Percentiles rank a stretch among this genome's conserved stretches.
phyloP scores from a whole-genome alignment of 2,888 invertebrate genomes.

The Oscheius sp. region DNA sequence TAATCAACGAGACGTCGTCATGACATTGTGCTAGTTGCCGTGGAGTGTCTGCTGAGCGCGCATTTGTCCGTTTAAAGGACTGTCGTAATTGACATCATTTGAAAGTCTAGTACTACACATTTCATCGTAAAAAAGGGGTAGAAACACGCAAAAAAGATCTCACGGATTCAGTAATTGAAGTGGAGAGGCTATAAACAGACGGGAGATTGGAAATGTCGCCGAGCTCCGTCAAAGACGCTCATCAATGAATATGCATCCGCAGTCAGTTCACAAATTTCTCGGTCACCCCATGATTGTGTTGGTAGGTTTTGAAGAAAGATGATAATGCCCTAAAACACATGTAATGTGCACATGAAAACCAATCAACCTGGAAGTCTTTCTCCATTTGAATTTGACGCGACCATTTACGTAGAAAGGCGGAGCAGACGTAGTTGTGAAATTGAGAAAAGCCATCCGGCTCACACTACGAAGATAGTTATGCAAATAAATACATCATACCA shows the following conservation, averaged over 20 bases:
- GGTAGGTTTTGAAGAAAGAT: conserved; percentile 94
- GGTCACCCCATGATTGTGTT: conserved; percentile 95
- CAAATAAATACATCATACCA: conserved; percentile 78
- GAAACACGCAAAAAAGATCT: no score
- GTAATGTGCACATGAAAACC: not conserved
- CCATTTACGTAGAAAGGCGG: conserved; percentile 95
- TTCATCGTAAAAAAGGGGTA: no score
- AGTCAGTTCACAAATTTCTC: conserved; percentile 92
- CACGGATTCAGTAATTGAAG: no score
- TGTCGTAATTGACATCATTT: no score
- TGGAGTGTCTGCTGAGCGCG: conserved; percentile 22
- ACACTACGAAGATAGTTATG: conserved; percentile 73
- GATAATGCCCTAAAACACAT: conserved; percentile 84
- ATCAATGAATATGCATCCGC: conserved; percentile 97
- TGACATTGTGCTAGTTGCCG: conserved; percentile 13
- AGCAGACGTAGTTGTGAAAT: conserved; percentile 98
- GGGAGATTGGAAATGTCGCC: conserved; percentile 52
- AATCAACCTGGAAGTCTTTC: conserved; percentile 89
- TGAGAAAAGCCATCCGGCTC: conserved; percentile 92
- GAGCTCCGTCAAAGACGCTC: conserved; percentile 78
- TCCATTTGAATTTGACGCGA: conserved; percentile 88
- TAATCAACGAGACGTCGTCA: conserved; percentile 6
- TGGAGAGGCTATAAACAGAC: conserved; percentile 40
- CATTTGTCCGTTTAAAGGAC: not conserved
- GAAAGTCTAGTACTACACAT: no score